Evolutionary conservation across 2,113 vertebrate genomes (phyloP), one percentile per base, ranked within the genome.

Genomic region (Suncus etruscus): DNA sequence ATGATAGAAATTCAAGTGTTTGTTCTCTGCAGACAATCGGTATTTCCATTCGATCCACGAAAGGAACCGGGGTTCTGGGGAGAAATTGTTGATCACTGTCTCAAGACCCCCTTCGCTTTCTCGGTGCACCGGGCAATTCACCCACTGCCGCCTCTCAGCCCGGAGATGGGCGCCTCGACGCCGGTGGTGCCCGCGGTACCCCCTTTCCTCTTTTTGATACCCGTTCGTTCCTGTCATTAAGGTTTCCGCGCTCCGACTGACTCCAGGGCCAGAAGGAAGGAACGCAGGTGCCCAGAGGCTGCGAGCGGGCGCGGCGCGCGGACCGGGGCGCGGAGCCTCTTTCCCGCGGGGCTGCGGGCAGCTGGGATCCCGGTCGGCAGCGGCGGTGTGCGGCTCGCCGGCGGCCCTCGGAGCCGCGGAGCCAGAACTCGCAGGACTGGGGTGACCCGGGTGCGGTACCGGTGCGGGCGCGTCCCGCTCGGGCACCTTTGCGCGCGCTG

Each of bases 241-340:
- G 39, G 39, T 83, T 82, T 68, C 73, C 39, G 18, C 58, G 18
- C 79, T 39, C 39, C 9, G 16, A 65, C 0, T 27, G 27, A 27
- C 61, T 22, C 18, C 14, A 32, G 92, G 78, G 87, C 91, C 66
- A 92, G 81, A 29, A 32, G 63, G 51, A 70, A 66, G 32, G 32
- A 75, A 61, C 69, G 94, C 96, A 95, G 96, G 96, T 94, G 96
- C 78, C 7, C 83, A 20, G 66, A 10, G 39, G 87, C 51, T 24
- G 72, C 45, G 12, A 2, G 77, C 51, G 66, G 24, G 54, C 48
- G 79, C 50, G 68, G 27, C 25, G 29, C 66, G 27, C 20, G 8
- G 51, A 39, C 20, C 22, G 77, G 50, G 47, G 81, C 86, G 29
- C 74, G 11, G n/a, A 31, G 58, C 16, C 72, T 79, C 65, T 18